These are phyloP conservation scores for Melinaea menophilus DNA, from an alignment of 2,888 invertebrate species.

Conservation along the genomic window DNA sequence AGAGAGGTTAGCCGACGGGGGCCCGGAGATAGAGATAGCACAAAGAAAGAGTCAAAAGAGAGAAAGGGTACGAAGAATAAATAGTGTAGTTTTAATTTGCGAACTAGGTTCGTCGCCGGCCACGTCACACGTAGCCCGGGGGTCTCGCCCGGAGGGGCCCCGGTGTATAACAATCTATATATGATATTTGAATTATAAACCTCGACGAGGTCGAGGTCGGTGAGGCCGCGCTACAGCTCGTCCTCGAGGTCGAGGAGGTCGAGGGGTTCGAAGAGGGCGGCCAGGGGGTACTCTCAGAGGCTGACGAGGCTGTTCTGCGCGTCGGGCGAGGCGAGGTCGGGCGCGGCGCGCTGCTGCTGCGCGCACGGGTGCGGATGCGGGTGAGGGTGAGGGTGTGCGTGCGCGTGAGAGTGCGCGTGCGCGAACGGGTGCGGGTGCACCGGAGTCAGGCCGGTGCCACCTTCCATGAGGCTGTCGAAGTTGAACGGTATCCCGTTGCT, in stretches of 20 bases:
- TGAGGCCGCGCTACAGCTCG: slow-evolving; percentile 15
- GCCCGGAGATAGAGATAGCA: slow-evolving; percentile 35
- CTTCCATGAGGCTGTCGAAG: slow-evolving; percentile 95
- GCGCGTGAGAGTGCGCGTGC: slow-evolving; percentile 81
- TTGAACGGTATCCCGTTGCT: slow-evolving; percentile 92
- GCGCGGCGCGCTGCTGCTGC: slow-evolving; percentile 85
- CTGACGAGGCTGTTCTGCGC: slow-evolving; percentile 88
- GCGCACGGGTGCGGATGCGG: slow-evolving; percentile 81
- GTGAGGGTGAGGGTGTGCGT: slow-evolving; percentile 73
- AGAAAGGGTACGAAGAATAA: slow-evolving; percentile 43
- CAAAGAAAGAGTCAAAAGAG: slow-evolving; percentile 27
- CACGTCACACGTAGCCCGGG: slow-evolving; percentile 39
- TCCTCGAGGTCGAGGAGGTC: slow-evolving; percentile 23
- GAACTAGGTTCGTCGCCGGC: slow-evolving; percentile 46
- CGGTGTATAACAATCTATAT: background rate
- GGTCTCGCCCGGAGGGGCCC: slow-evolving; percentile 17
- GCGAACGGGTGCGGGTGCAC: slow-evolving; percentile 75
- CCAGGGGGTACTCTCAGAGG: slow-evolving; percentile 79
- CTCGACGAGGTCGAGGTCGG: slow-evolving; percentile 10
- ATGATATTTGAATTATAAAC: background rate
- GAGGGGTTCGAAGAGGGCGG: slow-evolving; percentile 38
- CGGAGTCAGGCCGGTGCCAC: slow-evolving; percentile 94
- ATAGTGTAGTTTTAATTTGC: slow-evolving; percentile 42
- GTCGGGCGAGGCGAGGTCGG: slow-evolving; percentile 85
- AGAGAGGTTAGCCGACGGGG: slow-evolving; percentile 40